These are phyloP conservation scores for Orthonyx spaldingii DNA, from an alignment of 2,113 vertebrate species.

Conservation along the genomic window DNA sequence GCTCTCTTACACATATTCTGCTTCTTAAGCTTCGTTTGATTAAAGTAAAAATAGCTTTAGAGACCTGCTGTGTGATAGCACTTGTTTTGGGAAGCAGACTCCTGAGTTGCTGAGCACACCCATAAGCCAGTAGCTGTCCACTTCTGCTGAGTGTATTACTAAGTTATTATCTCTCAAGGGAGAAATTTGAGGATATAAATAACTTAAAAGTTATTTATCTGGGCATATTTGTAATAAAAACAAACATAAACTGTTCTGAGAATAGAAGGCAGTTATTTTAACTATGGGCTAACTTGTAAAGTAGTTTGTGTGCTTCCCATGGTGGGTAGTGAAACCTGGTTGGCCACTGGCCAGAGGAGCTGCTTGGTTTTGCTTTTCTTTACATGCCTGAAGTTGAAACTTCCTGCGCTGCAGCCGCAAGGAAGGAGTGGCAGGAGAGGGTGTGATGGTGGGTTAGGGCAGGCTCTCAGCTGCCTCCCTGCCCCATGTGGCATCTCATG, in stretches of 20 bases:
- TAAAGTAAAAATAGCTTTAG: neutral
- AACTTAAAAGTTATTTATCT: neutral
- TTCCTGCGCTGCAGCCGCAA: neutral
- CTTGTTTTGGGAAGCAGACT: neutral
- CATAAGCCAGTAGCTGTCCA: neutral
- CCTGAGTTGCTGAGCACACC: neutral
- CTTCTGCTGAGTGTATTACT: neutral
- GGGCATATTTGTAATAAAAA: neutral
- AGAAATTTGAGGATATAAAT: constrained; percentile 18
- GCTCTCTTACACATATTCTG: neutral
- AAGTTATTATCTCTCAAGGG: constrained; percentile 25
- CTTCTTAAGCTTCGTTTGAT: neutral
- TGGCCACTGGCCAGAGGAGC: neutral
- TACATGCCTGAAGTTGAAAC: neutral
- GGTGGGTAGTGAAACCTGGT: neutral
- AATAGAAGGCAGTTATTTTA: constrained; percentile 22
- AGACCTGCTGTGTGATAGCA: neutral
- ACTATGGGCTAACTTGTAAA: neutral
- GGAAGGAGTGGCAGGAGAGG: neutral
- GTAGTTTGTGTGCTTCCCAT: neutral
- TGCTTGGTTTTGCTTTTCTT: neutral
- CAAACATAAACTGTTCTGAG: neutral
- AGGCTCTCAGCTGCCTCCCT: neutral
- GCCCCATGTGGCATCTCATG: neutral
- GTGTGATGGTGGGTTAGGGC: neutral